A percentile compares a stretch with the other conserved stretches of the same genome.
Evolutionary conservation across 2,113 vertebrate genomes (phyloP).

Genomic region (Crocuta crocuta): DNA sequence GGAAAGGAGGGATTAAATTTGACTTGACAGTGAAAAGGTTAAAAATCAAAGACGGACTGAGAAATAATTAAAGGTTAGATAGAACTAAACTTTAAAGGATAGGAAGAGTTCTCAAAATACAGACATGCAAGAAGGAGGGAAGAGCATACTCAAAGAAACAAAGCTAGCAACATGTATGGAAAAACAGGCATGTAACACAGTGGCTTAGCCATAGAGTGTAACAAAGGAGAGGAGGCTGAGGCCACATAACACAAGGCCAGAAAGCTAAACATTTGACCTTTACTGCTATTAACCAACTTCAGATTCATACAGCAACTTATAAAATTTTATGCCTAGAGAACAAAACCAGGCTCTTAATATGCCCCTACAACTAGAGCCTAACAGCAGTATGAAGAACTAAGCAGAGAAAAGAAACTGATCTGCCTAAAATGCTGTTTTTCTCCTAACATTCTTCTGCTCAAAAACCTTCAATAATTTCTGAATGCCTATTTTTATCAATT

Average conservation of each 20-base stretch:
- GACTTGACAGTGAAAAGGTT: neutral
- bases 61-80: conserved; percentile 21
- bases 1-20: conserved; percentile 31
- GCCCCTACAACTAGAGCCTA: neutral
- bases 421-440: neutral
- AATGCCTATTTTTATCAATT: neutral
- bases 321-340: neutral
- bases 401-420: neutral
- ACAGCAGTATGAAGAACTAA: neutral
- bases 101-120: neutral
- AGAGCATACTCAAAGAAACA: conserved; percentile 17
- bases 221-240: neutral
- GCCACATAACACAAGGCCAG: neutral
- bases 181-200: neutral
- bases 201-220: neutral
- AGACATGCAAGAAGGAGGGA: neutral
- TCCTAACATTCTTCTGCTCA: conserved; percentile 11
- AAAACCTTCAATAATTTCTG: conserved; percentile 15
- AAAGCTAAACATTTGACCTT: neutral
- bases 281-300: conserved; percentile 23
- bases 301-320: neutral
- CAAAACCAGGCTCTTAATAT: neutral
- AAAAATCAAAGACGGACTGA: conserved; percentile 23
- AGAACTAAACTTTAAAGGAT: neutral
- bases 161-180: neutral